These are phyloP conservation scores for Gallinago jamesoni DNA, from an alignment of 2,113 vertebrate genomes.

Conservation along the genomic window DNA sequence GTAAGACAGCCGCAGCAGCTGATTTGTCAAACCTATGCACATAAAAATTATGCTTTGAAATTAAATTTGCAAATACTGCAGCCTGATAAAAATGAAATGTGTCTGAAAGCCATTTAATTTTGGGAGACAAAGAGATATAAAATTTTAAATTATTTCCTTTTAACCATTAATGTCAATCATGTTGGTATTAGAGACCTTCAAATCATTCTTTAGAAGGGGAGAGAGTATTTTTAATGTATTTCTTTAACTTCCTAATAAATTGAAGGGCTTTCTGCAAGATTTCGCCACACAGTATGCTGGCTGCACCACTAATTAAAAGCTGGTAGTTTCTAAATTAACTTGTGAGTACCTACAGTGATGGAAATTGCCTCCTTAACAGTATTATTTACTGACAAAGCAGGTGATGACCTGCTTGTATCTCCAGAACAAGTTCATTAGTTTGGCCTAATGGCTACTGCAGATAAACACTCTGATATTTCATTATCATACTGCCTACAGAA, in stretches of 20 bases:
- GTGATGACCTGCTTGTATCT: conserved; percentile 64
- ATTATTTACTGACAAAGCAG: conserved; percentile 70
- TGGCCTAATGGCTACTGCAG: conserved; percentile 54
- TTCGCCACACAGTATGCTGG: conserved; percentile 45
- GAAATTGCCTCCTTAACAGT: conserved; percentile 74
- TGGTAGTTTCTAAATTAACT: conserved; percentile 67
- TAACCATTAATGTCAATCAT: neutral
- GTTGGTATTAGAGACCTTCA: neutral
- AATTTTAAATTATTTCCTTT: neutral
- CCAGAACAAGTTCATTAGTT: conserved; percentile 71
- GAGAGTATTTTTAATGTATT: neutral
- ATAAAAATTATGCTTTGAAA: neutral
- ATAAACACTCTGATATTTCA: conserved; percentile 67
- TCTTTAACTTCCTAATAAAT: conserved; percentile 6
- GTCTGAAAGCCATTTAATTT: neutral
- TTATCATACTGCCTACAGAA: conserved; percentile 34
- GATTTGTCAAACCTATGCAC: neutral
- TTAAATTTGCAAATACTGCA: neutral
- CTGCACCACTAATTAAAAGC: conserved; percentile 74
- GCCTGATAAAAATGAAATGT: neutral
- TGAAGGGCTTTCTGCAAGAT: conserved; percentile 23
- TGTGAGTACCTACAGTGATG: conserved; percentile 68
- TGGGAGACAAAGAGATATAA: neutral
- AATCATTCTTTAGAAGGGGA: neutral
- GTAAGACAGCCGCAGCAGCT: neutral